Conservation (phyloP, 1,140 invertebrate genomes). For the Lasioglossum albipes region DNA sequence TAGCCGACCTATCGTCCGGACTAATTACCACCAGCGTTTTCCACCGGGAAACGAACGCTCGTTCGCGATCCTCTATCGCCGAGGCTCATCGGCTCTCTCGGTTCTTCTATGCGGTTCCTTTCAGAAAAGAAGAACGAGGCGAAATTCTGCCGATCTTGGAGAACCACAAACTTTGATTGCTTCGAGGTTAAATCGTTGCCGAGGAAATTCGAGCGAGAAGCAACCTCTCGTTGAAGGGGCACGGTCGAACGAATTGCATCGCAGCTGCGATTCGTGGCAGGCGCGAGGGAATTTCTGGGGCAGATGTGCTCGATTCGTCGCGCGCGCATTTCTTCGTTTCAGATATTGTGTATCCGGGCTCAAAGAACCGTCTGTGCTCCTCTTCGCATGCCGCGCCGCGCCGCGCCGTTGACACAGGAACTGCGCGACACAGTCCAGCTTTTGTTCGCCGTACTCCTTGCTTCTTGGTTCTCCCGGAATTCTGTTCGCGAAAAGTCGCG, state of each 20-base stretch:
- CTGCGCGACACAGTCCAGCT: neutral
- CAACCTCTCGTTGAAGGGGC: too few species aligned
- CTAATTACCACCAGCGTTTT: slow-evolving; percentile 46
- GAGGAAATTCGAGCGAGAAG: too few species aligned
- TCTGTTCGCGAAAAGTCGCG: too few species aligned
- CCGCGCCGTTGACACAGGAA: neutral
- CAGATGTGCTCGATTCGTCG: slow-evolving; percentile 13
- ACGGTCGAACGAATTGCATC: neutral
- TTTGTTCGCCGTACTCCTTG: neutral
- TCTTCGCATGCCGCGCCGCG: too few species aligned
- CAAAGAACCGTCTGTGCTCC: slow-evolving; percentile 1
- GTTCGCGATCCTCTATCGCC: slow-evolving; percentile 28
- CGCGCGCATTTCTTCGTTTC: slow-evolving; percentile 2
- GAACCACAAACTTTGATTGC: too few species aligned
- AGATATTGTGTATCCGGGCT: neutral
- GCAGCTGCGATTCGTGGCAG: neutral
- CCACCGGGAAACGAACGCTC: slow-evolving; percentile 26
- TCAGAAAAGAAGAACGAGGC: too few species aligned
- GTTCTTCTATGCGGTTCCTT: too few species aligned
- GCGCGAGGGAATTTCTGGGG: neutral
- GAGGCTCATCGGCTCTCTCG: too few species aligned
- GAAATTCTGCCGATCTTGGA: too few species aligned
- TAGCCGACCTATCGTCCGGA: slow-evolving; percentile 32
- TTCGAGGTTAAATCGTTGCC: too few species aligned
- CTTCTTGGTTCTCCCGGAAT: neutral